Evolutionary conservation across 64 coral and sea anemone species (phyloP), one percentile per base, ranked within the genome.

Genomic region (Montipora sp.): DNA sequence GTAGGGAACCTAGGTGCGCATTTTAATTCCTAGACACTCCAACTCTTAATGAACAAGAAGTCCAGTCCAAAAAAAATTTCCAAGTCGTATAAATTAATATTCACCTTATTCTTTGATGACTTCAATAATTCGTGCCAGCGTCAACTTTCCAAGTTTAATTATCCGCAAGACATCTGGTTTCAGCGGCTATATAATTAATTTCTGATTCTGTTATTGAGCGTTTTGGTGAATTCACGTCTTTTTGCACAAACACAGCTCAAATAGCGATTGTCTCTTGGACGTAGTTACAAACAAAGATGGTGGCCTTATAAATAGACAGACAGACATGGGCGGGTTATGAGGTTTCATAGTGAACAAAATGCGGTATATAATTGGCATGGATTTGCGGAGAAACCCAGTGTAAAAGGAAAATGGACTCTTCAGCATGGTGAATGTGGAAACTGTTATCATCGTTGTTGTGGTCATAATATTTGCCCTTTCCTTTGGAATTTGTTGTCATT

Each of bases 401-500:
- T 47, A 16, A 50, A 5, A 50, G 8, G 5, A 8, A 82, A 55
- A 13, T 27, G 7, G 15, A 65, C 4, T 18, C 18, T 82, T 7
- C 24, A 44, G 20, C 4, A 82, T 82, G 80, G 55, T 63, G 0
- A 16, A 58, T 58, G 23, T 21, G 12, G 58, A 63, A 1, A 61
- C 22, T 18, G 80, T 16, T 5, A 82, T 82, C 15, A 82, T 63
- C 3, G 23, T 82, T 18, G 10, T 60, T 44, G 10, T 16, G 2
- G 80, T 61, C 3, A 6, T 61, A 2, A 15, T 63, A 8, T 8
- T 82, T 8, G 51, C 58, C 21, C 1, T 82, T 63, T 14, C 22
- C 21, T 59, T 82, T 27, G 80, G 22, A 82, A 65, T 59, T 60
- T 82, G 23, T 58, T 82, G 80, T 15, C 80, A 65, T 82, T 82